Percentiles rank a stretch among this genome's conserved stretches.
Conservation (phyloP, 1,140 invertebrate species). For the Aphaenogaster ashmeadi region DNA sequence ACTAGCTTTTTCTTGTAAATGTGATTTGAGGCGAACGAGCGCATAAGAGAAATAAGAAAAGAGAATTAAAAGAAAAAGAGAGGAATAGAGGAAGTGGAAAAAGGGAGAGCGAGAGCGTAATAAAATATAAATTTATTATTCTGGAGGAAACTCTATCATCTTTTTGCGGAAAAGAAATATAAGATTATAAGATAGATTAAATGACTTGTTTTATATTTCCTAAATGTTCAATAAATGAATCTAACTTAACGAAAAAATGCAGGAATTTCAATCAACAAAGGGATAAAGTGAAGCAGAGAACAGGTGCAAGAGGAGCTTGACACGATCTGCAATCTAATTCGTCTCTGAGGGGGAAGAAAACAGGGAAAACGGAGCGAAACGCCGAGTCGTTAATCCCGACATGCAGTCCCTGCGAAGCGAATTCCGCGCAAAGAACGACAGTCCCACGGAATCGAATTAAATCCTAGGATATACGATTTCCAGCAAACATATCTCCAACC, state of each 20-base stretch:
- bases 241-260: neutral
- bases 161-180: neutral
- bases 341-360: constrained; percentile 30
- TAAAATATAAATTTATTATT: constrained; percentile 7
- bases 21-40: constrained; percentile 62
- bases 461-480: constrained; percentile 62
- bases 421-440: constrained; percentile 18
- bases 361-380: constrained; percentile 61
- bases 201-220: neutral
- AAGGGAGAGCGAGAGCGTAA: neutral
- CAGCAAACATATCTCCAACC: constrained; percentile 45
- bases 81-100: neutral
- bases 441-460: constrained; percentile 71
- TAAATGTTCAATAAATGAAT: neutral
- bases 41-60: constrained; percentile 5
- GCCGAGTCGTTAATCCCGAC: constrained; percentile 69
- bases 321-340: constrained; percentile 61
- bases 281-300: constrained; percentile 31
- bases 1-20: constrained; percentile 68
- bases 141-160: neutral
- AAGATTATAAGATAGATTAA: neutral
- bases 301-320: constrained; percentile 43
- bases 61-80: constrained; percentile 6
- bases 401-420: constrained; percentile 35
- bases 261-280: constrained; percentile 26